Base-by-base conservation (phyloP, 2,888 invertebrate species). In the Peribatodes rhomboidaria region DNA sequence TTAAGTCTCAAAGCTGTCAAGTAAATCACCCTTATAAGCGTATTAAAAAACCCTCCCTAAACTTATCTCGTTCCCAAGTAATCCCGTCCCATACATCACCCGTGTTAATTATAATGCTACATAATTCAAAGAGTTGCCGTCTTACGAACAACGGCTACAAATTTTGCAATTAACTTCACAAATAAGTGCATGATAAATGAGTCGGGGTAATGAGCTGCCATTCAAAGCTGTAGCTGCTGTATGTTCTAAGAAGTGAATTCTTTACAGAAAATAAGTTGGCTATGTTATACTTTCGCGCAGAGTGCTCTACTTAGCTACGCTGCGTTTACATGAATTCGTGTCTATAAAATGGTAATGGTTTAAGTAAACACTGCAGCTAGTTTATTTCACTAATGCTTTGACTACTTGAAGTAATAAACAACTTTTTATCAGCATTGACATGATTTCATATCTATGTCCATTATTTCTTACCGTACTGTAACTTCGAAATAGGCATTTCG, bases 161-260 rank as follows among this genome's bases (percentile, higher is more conserved):
- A 73, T 73, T 73, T 68, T 59, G 68, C 68, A 73, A 71, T 71
- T 73, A 73, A 73, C 73, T 73, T 73, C 65, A 65, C 69, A 73
- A 73, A 73, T 73, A 72, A 71, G 68, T 73, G 68, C 73, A 71
- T 71, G 73, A 71, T 70, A 61, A 73, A 73, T 73, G 71, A 63
- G 41, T 3, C 41, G 46, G n/a, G 37, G 56, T 73, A 71, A 71
- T 68, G 68, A 69, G 65, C 67, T 64, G 69, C 56, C 67, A 58
- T 63, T 67, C 67, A 62, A 63, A 49, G 35, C 54, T 33, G 57
- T 18, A 54, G 31, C 61, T 50, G 13, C 14, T 20, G 46, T 64
- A 41, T 50, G 54, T 64, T 59, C 50, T 11, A 37, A 54, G 59
- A 54, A 54, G 54, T 39, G 41, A 31, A 52, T 41, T 61, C 55